A percentile compares a stretch with the other conserved stretches of the same genome.
Evolutionary conservation across 2,888 invertebrate genomes (phyloP).

Genomic region (Drosophila pseudotakahashii): DNA sequence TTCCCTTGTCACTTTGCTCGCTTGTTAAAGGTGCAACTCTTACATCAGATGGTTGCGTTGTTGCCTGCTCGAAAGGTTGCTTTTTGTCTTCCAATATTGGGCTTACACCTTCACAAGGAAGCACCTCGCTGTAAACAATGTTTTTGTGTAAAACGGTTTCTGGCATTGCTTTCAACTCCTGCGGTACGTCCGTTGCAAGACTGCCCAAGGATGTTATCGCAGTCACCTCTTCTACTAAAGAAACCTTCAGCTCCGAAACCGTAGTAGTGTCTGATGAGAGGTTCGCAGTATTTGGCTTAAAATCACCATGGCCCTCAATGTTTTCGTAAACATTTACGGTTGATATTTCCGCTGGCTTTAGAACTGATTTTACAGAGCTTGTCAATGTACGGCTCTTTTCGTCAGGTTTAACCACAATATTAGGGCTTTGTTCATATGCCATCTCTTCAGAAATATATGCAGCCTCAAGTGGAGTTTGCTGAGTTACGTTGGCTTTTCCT

Average conservation of each 20-base stretch:
- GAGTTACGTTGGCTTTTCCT: slow-evolving; percentile 53
- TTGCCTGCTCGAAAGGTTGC: slow-evolving; percentile 43
- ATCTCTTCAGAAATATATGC: slow-evolving; percentile 60
- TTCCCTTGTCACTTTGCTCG: slow-evolving; percentile 59
- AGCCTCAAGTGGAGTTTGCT: slow-evolving; percentile 55
- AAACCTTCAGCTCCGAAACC: slow-evolving; percentile 62
- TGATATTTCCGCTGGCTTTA: slow-evolving; percentile 55
- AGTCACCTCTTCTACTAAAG: slow-evolving; percentile 69
- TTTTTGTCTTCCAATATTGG: slow-evolving; percentile 29
- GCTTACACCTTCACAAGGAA: slow-evolving; percentile 63
- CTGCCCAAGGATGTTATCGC: slow-evolving; percentile 51
- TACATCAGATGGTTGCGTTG: slow-evolving; percentile 34
- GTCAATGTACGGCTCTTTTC: slow-evolving; percentile 5
- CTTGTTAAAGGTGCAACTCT: slow-evolving; percentile 43
- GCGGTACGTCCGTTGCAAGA: slow-evolving; percentile 30
- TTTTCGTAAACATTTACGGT: slow-evolving; percentile 69
- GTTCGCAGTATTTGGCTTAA: slow-evolving; percentile 50
- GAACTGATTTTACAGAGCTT: slow-evolving; percentile 34
- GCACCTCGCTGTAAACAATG: slow-evolving; percentile 59
- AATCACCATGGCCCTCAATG: slow-evolving; percentile 61
- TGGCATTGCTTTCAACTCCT: slow-evolving; percentile 18
- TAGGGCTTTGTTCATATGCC: slow-evolving; percentile 64
- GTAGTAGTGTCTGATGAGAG: slow-evolving; percentile 39
- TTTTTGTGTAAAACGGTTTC: slow-evolving; percentile 47
- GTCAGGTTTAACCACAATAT: background rate